These are phyloP conservation scores for Eurois occulta DNA, from an alignment of 2,888 invertebrate species.

Conservation along the genomic window DNA sequence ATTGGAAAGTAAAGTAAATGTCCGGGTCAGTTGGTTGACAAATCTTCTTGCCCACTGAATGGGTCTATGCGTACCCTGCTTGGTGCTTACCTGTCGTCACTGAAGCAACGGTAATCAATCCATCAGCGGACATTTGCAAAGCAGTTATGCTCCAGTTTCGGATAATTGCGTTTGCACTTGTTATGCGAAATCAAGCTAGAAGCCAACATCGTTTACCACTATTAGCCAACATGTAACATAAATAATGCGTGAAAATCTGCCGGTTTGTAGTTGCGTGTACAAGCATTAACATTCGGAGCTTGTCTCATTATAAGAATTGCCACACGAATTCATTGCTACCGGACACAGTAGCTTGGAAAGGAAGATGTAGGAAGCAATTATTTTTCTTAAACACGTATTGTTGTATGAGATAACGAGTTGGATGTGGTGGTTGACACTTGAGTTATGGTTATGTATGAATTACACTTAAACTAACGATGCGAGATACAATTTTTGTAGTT, in stretches of 20 bases:
- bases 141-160: constrained; percentile 83
- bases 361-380: constrained; percentile 60
- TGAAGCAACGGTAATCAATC: constrained; percentile 67
- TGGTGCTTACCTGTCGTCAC: constrained; percentile 25
- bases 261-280: constrained; percentile 63
- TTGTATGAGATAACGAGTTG: constrained; percentile 43
- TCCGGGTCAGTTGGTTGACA: constrained; percentile 24
- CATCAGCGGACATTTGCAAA: constrained; percentile 76
- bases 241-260: constrained; percentile 80
- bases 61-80: constrained; percentile 24
- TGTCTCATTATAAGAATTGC: constrained; percentile 47
- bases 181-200: constrained; percentile 79
- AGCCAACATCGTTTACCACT: constrained; percentile 73
- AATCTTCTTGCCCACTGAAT: constrained; percentile 25
- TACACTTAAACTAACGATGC: constrained; percentile 6
- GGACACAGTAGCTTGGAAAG: constrained; percentile 48
- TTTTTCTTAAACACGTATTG: constrained; percentile 58
- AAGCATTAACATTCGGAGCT: constrained; percentile 61
- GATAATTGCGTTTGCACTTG: constrained; percentile 83
- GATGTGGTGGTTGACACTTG: constrained; percentile 35
- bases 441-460: constrained; percentile 38
- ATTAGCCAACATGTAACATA: constrained; percentile 78
- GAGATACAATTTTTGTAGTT: constrained; percentile 1
- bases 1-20: constrained; percentile 32
- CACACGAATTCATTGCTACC: constrained; percentile 51